Evolutionary conservation across 2,888 invertebrate species (phyloP), one percentile per base, ranked within the genome.

Genomic region (Dexiosoma caninum): DNA sequence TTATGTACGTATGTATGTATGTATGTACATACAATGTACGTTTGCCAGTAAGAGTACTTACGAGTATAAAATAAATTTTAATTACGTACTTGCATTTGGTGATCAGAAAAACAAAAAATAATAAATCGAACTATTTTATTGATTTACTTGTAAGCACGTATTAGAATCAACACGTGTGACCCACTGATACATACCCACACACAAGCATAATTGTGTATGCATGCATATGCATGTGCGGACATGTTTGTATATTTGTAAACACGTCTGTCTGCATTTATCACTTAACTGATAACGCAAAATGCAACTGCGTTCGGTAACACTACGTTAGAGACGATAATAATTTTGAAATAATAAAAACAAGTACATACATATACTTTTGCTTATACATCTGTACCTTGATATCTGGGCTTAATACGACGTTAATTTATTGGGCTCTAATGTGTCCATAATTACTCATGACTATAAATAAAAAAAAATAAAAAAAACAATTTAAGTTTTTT

Each of bases 101-200:
- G 32, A 62, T 42, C 40, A 62, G 62, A 60, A n/a, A n/a, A n/a
- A n/a, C n/a, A n/a, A n/a, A n/a, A n/a, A n/a, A n/a, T n/a, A n/a
- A 40, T 16, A 62, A 53, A 64, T 60, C 19, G 55, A 55, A 55
- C 16, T 35, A 19, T 19, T 55, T 35, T 30, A 30, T n/a, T 51
- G 12, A 12, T 55, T 35, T 30, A 30, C 16, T 51, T 55, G 5
- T 10, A 19, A 19, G 35, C 55, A 55, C 35, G 16, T 19, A 75
- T 60, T 66, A 40, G 23, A 51, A 42, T 37, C 51, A 67, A 75
- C 75, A 66, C 75, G 75, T 75, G 75, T 69, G 67, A 69, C 76
- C 67, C 44, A 69, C 60, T 69, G 32, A 66, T 37, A 44, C 12
- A 19, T 23, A 30, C 53, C 16, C 14, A 42, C 30, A 9, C 53